These are phyloP conservation scores for Rhopalosiphum nymphaeae DNA, from an alignment of 2,888 invertebrate genomes.

Conservation along the genomic window DNA sequence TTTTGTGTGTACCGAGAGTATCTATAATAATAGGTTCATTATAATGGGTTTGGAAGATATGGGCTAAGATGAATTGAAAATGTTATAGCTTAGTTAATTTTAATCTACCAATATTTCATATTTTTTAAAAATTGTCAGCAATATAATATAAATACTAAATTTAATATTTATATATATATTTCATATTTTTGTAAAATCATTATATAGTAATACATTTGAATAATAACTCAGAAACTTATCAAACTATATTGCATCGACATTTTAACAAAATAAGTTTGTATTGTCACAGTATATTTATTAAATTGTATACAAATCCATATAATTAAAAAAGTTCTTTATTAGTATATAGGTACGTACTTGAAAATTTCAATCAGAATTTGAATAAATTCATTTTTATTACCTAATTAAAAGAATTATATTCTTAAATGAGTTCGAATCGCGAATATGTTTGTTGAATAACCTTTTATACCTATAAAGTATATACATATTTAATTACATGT, in stretches of 20 bases:
- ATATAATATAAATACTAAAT: background rate
- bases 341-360: background rate
- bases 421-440: no score
- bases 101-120: no score
- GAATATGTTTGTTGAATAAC: no score
- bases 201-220: background rate
- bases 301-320: background rate
- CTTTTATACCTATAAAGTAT: background rate
- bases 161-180: no score
- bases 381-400: background rate
- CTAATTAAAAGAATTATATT: no score
- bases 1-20: background rate
- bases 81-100: no score
- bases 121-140: no score
- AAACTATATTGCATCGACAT: background rate
- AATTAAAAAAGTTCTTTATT: background rate
- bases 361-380: background rate
- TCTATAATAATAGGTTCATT: background rate
- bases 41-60: no score
- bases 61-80: background rate
- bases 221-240: background rate
- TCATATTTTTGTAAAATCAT: background rate
- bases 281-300: background rate
- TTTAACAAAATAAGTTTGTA: background rate
- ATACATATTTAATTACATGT: background rate